Percentiles rank a stretch among this genome's conserved stretches.
phyloP scores from a whole-genome alignment of 2,797 vertebrate species.

The Eurystomus glaucurus region DNA sequence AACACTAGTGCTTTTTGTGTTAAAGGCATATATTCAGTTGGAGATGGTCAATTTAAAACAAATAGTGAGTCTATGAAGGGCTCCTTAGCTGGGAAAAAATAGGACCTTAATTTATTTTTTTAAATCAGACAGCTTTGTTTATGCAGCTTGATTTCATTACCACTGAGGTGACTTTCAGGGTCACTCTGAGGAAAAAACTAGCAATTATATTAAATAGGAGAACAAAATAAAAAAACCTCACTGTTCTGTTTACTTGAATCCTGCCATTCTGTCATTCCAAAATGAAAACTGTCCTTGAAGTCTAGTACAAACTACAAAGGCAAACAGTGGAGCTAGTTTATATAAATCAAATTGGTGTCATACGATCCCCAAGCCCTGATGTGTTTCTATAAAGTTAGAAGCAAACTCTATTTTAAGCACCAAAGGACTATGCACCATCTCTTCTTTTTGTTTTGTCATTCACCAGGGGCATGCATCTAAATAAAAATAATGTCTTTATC shows the following conservation, averaged over 20 bases:
- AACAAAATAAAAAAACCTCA: slow-evolving; percentile 47
- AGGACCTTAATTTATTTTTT: slow-evolving; percentile 19
- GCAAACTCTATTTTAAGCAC: slow-evolving; percentile 39
- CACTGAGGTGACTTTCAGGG: slow-evolving; percentile 53
- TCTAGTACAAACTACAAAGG: slow-evolving; percentile 51
- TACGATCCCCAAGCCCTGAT: slow-evolving; percentile 39
- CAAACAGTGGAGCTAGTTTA: slow-evolving; percentile 54
- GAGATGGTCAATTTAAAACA: slow-evolving; percentile 33
- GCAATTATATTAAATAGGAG: slow-evolving; percentile 69
- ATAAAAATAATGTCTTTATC: slow-evolving; percentile 14
- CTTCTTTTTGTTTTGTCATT: background rate
- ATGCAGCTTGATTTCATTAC: slow-evolving; percentile 58
- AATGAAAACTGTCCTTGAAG: slow-evolving; percentile 72
- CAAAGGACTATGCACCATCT: background rate
- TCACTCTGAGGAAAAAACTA: slow-evolving; percentile 19
- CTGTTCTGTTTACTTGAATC: slow-evolving; percentile 66
- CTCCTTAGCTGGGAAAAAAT: slow-evolving; percentile 43
- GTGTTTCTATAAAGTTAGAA: slow-evolving; percentile 47
- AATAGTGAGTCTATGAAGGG: slow-evolving; percentile 17
- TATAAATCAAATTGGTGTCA: slow-evolving; percentile 67
- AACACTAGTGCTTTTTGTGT: slow-evolving; percentile 1
- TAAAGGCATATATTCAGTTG: background rate
- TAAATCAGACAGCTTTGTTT: slow-evolving; percentile 58
- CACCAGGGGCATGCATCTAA: background rate
- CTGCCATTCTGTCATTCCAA: slow-evolving; percentile 69